Conservation (phyloP, 2,113 vertebrate species). For the Alligator sinensis region DNA sequence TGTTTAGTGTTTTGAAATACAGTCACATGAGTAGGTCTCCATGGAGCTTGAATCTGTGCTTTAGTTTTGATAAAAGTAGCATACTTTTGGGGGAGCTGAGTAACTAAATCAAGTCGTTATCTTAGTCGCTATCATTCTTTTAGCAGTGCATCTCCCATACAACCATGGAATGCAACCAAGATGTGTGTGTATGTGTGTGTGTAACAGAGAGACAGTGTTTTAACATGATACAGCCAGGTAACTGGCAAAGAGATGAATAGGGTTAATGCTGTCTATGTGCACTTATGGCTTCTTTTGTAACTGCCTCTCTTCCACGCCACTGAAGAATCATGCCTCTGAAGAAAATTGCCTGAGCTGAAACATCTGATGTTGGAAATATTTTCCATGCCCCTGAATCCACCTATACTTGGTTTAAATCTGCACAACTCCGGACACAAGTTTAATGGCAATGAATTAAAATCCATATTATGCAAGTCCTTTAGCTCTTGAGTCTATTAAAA, state of each 20-base stretch:
- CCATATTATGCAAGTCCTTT: neutral
- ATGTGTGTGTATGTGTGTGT: neutral
- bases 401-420: neutral
- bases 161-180: neutral
- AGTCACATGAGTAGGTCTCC: neutral
- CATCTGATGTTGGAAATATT: neutral
- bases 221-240: neutral
- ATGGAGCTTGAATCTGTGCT: neutral
- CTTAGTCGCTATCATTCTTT: neutral
- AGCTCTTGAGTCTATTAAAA: conserved; percentile 19
- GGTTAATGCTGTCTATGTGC: neutral
- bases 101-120: neutral
- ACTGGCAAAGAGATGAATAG: neutral
- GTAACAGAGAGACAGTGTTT: neutral
- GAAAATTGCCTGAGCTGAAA: neutral
- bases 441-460: neutral
- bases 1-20: neutral
- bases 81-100: neutral
- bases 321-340: neutral
- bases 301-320: neutral
- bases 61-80: neutral
- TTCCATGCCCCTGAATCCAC: fast-evolving
- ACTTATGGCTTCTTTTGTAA: neutral
- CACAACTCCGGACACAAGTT: neutral
- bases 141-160: neutral